These are phyloP conservation scores for Oreochromis spilurus DNA, from an alignment of 2,113 vertebrate species.

Conservation along the genomic window DNA sequence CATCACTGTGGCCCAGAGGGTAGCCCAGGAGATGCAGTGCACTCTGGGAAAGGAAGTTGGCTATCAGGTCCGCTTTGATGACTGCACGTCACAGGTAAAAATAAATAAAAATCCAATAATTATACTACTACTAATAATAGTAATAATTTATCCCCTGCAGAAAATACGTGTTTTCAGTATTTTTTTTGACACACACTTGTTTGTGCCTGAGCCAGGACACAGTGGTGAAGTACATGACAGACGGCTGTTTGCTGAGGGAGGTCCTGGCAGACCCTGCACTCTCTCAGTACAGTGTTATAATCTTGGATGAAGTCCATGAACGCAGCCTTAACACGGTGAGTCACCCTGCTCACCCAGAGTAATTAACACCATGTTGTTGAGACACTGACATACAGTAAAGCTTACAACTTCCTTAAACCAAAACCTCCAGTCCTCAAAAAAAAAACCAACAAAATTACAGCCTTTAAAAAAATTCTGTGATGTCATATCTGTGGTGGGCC, in stretches of 20 bases:
- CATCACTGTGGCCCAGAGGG: slow-evolving; percentile 90
- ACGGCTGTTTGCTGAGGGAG: slow-evolving; percentile 92
- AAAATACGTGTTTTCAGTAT: background rate
- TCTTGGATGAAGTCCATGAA: slow-evolving; percentile 96
- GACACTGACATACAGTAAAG: background rate
- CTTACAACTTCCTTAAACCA: background rate
- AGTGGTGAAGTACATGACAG: slow-evolving; percentile 92
- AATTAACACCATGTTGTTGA: background rate
- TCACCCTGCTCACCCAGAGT: background rate
- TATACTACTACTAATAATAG: background rate
- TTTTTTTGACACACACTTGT: background rate
- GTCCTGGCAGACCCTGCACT: slow-evolving; percentile 84
- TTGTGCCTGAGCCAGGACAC: slow-evolving; percentile 77
- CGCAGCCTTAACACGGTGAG: slow-evolving; percentile 93
- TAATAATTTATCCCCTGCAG: background rate
- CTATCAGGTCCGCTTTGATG: slow-evolving; percentile 97
- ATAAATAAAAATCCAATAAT: background rate
- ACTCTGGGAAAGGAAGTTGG: slow-evolving; percentile 81
- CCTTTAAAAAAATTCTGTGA: background rate
- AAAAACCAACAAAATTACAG: background rate
- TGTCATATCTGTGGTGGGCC: background rate
- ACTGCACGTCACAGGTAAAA: slow-evolving; percentile 85
- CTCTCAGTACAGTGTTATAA: slow-evolving; percentile 83
- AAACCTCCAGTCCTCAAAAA: background rate
- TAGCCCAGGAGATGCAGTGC: slow-evolving; percentile 87